Evolutionary conservation across 1,140 invertebrate genomes (phyloP), one percentile per base, ranked within the genome.

Genomic region (Glossosoma conforme): DNA sequence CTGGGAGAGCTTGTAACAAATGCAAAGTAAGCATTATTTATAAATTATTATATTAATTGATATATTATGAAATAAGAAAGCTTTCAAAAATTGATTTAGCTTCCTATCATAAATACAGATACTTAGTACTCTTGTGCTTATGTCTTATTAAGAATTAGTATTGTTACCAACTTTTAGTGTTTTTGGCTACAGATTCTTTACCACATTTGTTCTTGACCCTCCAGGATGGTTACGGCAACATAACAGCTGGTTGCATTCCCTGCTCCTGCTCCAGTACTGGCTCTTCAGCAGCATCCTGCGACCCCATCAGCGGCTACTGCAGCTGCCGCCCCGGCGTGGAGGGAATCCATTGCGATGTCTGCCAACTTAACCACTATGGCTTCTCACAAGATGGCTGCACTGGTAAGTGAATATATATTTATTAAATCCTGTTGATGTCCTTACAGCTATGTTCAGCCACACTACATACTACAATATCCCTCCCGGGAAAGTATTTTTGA

Each of bases 1-100:
- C 81, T 2, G 95, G 95, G n/a, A 75, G 82, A 51, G 82, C 85
- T 22, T 99, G 97, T 68, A 84, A 96, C 61, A 67, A 74, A 14
- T 99, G 96, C 69, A 77, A 82, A 66, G 85, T 89, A 47, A 30
- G 22, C n/a, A 35, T 33, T 8, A 28, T 28, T 6, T 28, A 28
- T 28, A 35, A 5, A 41, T 8, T 6, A 62, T 66, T 68, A 28
- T 67, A 71, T 54, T 73, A 70, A 51, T 71, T 68, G 3, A 24
- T 37, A 14, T 17, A 46, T 28, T 9, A 41, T 19, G 20, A 8
- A 41, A 20, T 5, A 22, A 41, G 14, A 41, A 41, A 41, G 6
- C 9, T 18, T 41, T 41, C n/a, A n/a, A n/a, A n/a, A n/a, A n/a
- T n/a, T n/a, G n/a, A n/a, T n/a, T n/a, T n/a, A n/a, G n/a, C n/a